Evolutionary conservation across 2,888 invertebrate species (phyloP).

Genomic region (Heliconius erato): DNA sequence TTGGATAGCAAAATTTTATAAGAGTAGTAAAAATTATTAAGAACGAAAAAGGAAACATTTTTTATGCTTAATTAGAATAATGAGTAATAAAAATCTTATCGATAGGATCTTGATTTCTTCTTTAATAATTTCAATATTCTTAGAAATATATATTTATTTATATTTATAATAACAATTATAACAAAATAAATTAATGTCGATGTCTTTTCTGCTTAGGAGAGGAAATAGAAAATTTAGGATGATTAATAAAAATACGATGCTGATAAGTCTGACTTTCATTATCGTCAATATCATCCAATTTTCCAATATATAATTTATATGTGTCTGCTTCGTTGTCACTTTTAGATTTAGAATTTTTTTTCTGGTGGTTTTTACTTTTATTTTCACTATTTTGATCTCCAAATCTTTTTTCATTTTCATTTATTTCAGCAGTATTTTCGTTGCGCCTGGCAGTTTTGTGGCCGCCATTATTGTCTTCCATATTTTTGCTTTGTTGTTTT

Average conservation of each 20-base stretch:
- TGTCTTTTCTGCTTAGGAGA: slow-evolving; percentile 6
- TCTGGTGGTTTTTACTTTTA: slow-evolving; percentile 2
- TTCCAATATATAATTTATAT: background rate
- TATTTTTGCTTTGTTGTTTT: slow-evolving; percentile 6
- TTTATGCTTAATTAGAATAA: background rate
- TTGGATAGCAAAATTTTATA: too few species aligned
- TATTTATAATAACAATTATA: slow-evolving; percentile 4
- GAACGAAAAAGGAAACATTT: too few species aligned
- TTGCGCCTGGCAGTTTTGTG: background rate
- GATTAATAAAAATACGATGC: slow-evolving; percentile 49
- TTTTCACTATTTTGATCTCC: background rate
- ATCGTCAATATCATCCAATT: slow-evolving; percentile 20
- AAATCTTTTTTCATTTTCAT: background rate
- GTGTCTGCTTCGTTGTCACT: slow-evolving; percentile 12
- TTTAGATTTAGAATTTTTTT: slow-evolving; percentile 7
- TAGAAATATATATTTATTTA: background rate
- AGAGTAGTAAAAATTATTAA: too few species aligned
- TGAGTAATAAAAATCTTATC: background rate
- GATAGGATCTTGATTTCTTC: background rate
- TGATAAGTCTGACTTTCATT: slow-evolving; percentile 43
- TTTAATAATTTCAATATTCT: background rate
- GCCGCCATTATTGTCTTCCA: background rate
- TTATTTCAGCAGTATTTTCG: background rate
- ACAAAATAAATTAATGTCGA: slow-evolving; percentile 8
- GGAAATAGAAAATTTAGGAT: slow-evolving; percentile 40